Evolutionary conservation across 1,140 invertebrate genomes (phyloP), one percentile per base, ranked within the genome.

Genomic region (Muscidifurax raptorellus): DNA sequence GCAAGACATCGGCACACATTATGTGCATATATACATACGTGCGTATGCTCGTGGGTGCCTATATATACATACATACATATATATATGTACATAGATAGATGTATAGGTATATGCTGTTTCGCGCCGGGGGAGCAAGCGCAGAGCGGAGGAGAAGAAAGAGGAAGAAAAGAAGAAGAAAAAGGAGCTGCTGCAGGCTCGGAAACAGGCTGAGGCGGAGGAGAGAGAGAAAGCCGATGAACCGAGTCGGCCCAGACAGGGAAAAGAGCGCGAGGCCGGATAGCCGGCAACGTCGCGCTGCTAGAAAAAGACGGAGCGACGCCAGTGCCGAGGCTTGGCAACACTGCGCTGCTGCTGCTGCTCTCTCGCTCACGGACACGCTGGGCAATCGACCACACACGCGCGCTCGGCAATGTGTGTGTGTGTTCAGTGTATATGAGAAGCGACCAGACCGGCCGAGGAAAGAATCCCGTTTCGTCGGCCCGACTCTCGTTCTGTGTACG

Each of bases 401-500:
- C 74, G 47, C 64, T 30, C 30, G 7, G 69, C 69, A 2, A 9
- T 27, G 25, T 18, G 30, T 52, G 47, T 18, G 18, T 18, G 47
- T 18, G 3, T 52, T 2, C 47, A 1, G 66, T 27, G 27, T 69
- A 10, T 15, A 27, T 67, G 66, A 88, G 88, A 90, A 91, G 91
- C 89, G 91, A 87, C 87, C 88, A 82, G 88, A 89, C 83, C 88
- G 87, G 88, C 91, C 90, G 88, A 92, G 91, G 90, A 92, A 93
- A 91, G 92, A 92, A 93, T 93, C 91, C 91, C 91, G 92, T 93
- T 92, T 91, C 88, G 89, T 88, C 86, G 87, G 86, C 2, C 36
- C 36, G 36, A 9, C n/a, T 52, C 47, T 13, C 47, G 52, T 22
- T 59, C 52, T 59, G 87, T 85, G 86, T 80, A 83, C 85, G 85